Evolutionary conservation across 2,888 invertebrate genomes (phyloP), one percentile per base, ranked within the genome.

Genomic region (Philopedon plagiatum): DNA sequence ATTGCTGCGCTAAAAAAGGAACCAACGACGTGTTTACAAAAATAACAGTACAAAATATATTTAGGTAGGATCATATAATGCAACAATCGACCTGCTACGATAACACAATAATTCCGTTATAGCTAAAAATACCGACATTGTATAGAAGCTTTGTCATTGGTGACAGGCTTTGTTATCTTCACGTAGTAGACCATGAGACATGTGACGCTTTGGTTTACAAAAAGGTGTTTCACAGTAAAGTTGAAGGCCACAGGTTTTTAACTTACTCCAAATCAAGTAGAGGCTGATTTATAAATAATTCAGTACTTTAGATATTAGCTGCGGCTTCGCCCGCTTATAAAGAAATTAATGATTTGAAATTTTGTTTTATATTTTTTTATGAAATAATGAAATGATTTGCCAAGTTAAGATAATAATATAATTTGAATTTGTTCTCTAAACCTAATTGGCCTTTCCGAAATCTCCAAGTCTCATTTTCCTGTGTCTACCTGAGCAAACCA

Each of bases 91-190:
- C 7, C 29, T 13, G 29, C 29, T 54, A 54, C 29, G 29, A 54
- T 54, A 18, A 18, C 29, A 26, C 11, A 54, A n/a, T n/a, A n/a
- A 21, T 29, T 8, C 29, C 29, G 29, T 54, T 54, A 29, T 18
- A 54, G 29, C 51, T 29, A 32, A 54, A 54, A 54, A 54, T 54
- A 54, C 23, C 26, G 26, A 9, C 29, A 54, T 15, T 29, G 23
- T 29, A 29, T n/a, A 29, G 18, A 54, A 29, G 29, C 51, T 54
- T 54, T 54, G 29, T 54, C 15, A 29, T 54, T 54, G 15, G 51
- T 29, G 51, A 29, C 51, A 54, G 44, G 51, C 49, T 63, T 63
- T 63, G 62, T 63, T 63, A 51, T 46, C 37, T 51, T 23, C 29
- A 61, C 60, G 19, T 26, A n/a, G n/a, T n/a, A 44, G 44, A 63